These are phyloP conservation scores for Morpho helenor DNA, from an alignment of 2,888 invertebrate species.

Conservation along the genomic window DNA sequence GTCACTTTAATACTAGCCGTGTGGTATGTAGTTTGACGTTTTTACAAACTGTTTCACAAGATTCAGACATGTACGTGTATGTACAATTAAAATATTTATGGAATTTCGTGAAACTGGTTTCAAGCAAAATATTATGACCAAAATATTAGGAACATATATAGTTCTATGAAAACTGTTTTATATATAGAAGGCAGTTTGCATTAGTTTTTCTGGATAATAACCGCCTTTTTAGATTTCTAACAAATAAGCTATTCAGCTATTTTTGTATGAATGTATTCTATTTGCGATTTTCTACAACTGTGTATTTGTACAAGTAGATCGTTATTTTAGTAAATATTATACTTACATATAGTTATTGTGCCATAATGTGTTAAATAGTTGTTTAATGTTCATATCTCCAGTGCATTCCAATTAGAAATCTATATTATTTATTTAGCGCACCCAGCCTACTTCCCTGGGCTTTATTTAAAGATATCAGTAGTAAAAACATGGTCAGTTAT, in stretches of 20 bases:
- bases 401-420: slow-evolving; percentile 48
- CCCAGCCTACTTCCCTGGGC: background rate
- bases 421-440: slow-evolving; percentile 17
- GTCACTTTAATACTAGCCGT: too few species aligned
- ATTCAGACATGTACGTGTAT: too few species aligned
- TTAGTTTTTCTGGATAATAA: too few species aligned
- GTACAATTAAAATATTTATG: too few species aligned
- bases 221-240: background rate
- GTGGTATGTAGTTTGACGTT: too few species aligned
- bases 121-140: too few species aligned
- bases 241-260: slow-evolving; percentile 36
- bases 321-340: slow-evolving; percentile 22
- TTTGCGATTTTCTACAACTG: slow-evolving; percentile 21
- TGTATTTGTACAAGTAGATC: slow-evolving; percentile 21
- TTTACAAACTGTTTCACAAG: too few species aligned
- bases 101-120: too few species aligned
- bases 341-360: slow-evolving; percentile 33
- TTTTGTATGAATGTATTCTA: slow-evolving; percentile 56
- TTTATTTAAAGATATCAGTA: too few species aligned
- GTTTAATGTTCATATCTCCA: slow-evolving; percentile 28
- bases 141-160: slow-evolving; percentile 14
- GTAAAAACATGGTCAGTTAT: too few species aligned
- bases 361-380: slow-evolving; percentile 35
- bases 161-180: too few species aligned
- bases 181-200: too few species aligned